phyloP scores from a whole-genome alignment of 1,140 invertebrate genomes.

The Trichonephila clavata region DNA sequence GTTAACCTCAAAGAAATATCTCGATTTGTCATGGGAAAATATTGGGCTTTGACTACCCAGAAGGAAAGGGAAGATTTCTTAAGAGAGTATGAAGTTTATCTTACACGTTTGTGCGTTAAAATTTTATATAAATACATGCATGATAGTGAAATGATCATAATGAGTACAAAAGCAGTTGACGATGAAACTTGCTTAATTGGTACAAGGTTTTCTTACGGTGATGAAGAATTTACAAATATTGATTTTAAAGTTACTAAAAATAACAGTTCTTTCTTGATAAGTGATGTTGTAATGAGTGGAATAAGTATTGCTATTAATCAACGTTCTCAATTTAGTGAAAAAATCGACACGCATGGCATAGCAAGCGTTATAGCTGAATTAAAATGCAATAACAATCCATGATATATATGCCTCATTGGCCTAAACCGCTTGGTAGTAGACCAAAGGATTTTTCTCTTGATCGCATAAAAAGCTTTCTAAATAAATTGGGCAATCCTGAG shows the following conservation, averaged over 20 bases:
- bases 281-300: slow-evolving; percentile 49
- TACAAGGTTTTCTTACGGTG: slow-evolving; percentile 44
- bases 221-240: slow-evolving; percentile 49
- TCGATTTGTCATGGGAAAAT: neutral
- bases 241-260: slow-evolving; percentile 49
- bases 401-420: slow-evolving; percentile 46
- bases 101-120: slow-evolving; percentile 37
- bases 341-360: slow-evolving; percentile 39
- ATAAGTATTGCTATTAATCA: slow-evolving; percentile 48
- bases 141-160: slow-evolving; percentile 51
- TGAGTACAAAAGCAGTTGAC: slow-evolving; percentile 47
- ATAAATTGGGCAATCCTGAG: too few species aligned
- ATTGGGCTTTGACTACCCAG: neutral
- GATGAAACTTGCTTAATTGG: slow-evolving; percentile 47
- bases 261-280: slow-evolving; percentile 50
- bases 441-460: neutral
- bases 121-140: slow-evolving; percentile 36
- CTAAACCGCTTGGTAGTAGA: slow-evolving; percentile 3
- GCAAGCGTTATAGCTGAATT: slow-evolving; percentile 32
- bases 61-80: slow-evolving; percentile 28
- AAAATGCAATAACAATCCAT: slow-evolving; percentile 48
- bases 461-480: too few species aligned
- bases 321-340: slow-evolving; percentile 50
- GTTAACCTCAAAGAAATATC: slow-evolving; percentile 45
- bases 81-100: slow-evolving; percentile 35